Evolutionary conservation across 1,140 invertebrate species (phyloP), one percentile per base, ranked within the genome.

Genomic region (Leptopilina boulardi): DNA sequence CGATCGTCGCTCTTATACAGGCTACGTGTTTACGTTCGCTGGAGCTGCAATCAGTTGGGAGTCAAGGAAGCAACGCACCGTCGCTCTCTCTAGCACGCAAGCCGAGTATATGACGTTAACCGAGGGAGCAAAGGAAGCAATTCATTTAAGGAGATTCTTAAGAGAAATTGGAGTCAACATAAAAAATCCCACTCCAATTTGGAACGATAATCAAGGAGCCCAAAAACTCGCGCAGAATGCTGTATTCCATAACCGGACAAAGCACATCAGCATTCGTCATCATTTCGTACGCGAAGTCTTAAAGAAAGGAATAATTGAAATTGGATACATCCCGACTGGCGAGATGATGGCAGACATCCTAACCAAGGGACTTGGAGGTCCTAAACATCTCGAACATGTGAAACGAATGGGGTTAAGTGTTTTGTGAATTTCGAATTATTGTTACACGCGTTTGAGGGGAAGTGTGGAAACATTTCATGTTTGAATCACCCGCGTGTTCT

Each of bases 191-290:
- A 59, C 73, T 5, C 21, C 47, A 42, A 38, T 80, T 13, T 54
- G 9, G 19, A 66, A 73, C n/a, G 78, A 88, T 76, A 88, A 87
- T 70, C 86, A 85, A 79, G 81, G 84, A 71, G 86, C 86, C 4
- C 80, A 85, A 15, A 79, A 82, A 26, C 71, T 87, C 11, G 81
- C 76, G 5, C 77, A 80, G 76, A 91, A 91, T 82, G 86, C 85
- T 9, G 84, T 89, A 23, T 84, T 80, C 54, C 85, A 89, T 71
- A 71, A 78, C 30, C 78, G 87, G 38, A 87, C 86, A 0, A 91
- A 92, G 73, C 90, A 91, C 73, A 91, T 91, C 23, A 87, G 90
- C 75, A 82, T 90, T 8, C 77, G 81, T 9, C 82, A 88, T 74
- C 87, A 90, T 82, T 89, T 85, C 74, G 80, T 88, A 2, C 38